These are phyloP conservation scores for Rostratula benghalensis DNA, from an alignment of 2,113 vertebrate species.

Conservation along the genomic window DNA sequence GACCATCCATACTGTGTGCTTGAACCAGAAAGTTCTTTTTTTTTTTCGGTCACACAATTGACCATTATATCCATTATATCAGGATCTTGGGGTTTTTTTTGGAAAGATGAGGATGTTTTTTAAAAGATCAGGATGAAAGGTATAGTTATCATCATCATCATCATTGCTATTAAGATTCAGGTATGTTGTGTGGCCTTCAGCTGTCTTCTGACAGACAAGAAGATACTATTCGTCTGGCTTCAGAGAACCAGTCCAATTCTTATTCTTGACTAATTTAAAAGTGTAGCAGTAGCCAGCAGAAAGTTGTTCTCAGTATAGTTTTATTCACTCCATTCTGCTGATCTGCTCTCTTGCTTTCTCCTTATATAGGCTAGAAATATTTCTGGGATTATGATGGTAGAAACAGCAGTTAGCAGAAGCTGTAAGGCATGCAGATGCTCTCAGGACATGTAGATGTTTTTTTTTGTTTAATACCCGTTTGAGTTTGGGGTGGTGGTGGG, in stretches of 20 bases:
- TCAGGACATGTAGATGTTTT: not conserved
- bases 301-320: not conserved
- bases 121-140: not conserved
- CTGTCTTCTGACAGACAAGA: not conserved
- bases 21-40: not conserved
- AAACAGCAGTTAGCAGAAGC: not conserved
- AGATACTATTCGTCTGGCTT: not conserved
- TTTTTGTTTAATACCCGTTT: not conserved
- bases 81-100: not conserved
- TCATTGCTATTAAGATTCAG: not conserved
- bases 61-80: too few species aligned
- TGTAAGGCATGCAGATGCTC: not conserved
- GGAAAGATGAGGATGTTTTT: not conserved
- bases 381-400: not conserved
- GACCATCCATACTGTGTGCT: not conserved
- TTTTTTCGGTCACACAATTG: not conserved
- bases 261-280: not conserved
- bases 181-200: not conserved
- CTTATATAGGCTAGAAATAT: not conserved
- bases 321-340: not conserved
- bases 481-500: too few species aligned
- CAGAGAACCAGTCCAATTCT: not conserved
- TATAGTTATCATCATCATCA: not conserved
- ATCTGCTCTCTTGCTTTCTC: accelerated
- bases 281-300: not conserved